A percentile compares a stretch with the other conserved stretches of the same genome.
phyloP scores from a whole-genome alignment of 2,113 vertebrate genomes.

The Colaptes auratus region DNA sequence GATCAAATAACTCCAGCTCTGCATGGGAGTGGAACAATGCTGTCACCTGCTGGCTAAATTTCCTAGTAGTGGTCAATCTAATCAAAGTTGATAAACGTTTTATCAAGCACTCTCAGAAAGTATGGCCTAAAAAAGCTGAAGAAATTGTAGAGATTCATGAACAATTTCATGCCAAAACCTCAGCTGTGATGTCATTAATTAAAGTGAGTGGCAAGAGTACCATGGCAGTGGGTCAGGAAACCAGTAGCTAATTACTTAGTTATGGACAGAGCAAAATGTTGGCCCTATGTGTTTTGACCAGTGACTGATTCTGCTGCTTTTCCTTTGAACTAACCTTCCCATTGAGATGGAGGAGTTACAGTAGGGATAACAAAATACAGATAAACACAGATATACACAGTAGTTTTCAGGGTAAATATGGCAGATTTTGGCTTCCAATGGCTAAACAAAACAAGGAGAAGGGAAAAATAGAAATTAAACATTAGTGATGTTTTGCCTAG shows the following conservation, averaged over 20 bases:
- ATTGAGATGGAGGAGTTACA: neutral
- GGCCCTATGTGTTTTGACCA: neutral
- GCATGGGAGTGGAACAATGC: conserved; percentile 19
- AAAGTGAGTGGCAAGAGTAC: neutral
- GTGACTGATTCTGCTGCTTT: neutral
- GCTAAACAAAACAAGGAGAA: neutral
- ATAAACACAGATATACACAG: neutral
- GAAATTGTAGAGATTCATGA: neutral
- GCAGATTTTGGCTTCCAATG: neutral
- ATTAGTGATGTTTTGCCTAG: neutral
- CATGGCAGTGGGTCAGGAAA: neutral
- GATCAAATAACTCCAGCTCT: neutral
- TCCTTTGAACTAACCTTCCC: neutral
- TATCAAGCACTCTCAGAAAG: neutral
- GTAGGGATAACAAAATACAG: neutral
- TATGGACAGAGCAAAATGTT: neutral
- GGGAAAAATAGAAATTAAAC: neutral
- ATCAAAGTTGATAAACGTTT: neutral
- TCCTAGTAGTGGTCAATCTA: neutral
- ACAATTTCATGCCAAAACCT: neutral
- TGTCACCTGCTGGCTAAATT: conserved; percentile 67
- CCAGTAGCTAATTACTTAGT: neutral
- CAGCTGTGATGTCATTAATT: neutral
- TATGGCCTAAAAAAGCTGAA: neutral
- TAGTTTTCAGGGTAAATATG: neutral